A percentile compares a stretch with the other conserved stretches of the same genome.
Conservation (phyloP, 1,140 invertebrate species). For the Magallana gigas region DNA sequence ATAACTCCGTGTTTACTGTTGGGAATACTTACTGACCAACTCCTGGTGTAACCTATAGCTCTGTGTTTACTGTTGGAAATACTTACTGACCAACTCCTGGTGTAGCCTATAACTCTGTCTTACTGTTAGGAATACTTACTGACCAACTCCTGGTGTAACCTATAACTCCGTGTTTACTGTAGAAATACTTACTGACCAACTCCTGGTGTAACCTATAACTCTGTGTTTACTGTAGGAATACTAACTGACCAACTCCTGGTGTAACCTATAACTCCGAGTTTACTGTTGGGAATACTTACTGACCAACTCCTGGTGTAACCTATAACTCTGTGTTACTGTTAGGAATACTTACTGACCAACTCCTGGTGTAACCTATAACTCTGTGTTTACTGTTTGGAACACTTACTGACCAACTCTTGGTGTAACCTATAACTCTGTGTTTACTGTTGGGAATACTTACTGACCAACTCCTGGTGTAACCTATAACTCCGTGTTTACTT, state of each 20-base stretch:
- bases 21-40: slow-evolving; percentile 64
- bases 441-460: slow-evolving; percentile 80
- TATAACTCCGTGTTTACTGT: slow-evolving; percentile 87
- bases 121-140: slow-evolving; percentile 78
- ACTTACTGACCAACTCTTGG: slow-evolving; percentile 79
- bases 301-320: slow-evolving; percentile 84
- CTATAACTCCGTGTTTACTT: slow-evolving; percentile 87
- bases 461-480: slow-evolving; percentile 83
- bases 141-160: slow-evolving; percentile 84
- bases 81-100: slow-evolving; percentile 79
- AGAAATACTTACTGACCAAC: slow-evolving; percentile 64
- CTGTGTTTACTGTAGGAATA: slow-evolving; percentile 84
- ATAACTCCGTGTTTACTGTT: slow-evolving; percentile 87
- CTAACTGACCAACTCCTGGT: slow-evolving; percentile 81
- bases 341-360: slow-evolving; percentile 64
- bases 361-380: slow-evolving; percentile 86
- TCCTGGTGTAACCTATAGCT: slow-evolving; percentile 86
- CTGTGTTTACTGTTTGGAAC: slow-evolving; percentile 84
- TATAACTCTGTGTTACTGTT: slow-evolving; percentile 84
- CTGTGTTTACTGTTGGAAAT: slow-evolving; percentile 84
- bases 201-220: slow-evolving; percentile 86
- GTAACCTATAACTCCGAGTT: slow-evolving; percentile 87
- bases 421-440: slow-evolving; percentile 87
- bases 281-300: slow-evolving; percentile 78
- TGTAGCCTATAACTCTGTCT: slow-evolving; percentile 87